Base-by-base conservation (phyloP, 2,797 vertebrate genomes). In the Tapera naevia region DNA sequence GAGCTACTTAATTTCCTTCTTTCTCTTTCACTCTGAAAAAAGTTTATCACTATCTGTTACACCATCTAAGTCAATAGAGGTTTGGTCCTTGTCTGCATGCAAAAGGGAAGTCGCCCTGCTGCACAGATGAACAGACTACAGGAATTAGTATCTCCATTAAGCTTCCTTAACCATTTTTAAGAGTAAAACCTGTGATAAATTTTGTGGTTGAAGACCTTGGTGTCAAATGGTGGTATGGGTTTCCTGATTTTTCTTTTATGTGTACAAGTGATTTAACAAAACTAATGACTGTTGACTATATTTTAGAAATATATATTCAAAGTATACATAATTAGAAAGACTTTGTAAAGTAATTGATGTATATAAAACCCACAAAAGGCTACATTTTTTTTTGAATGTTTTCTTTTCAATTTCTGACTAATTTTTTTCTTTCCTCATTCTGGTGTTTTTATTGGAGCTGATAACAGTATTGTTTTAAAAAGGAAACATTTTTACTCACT, bases 91-190 rank as follows among this genome's bases (percentile, higher is more conserved):
- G 64, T 82, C 87, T 80, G 28, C 48, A 41, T 73, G 70, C 8
- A 6, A 46, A 91, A 94, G 73, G 80, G 53, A 95, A 96, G 80
- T 58, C 60, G 41, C 61, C 24, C 30, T 74, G 60, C 45, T 21
- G 16, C 56, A 33, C 78, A 76, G 88, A 58, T 17, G 17, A 70
- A 15, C 3, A 23, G 35, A 45, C 24, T 45, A 15, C 32, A 27
- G 88, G n/a, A 91, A 48, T 48, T 45, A 14, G 2, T 86, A 39
- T 86, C 22, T 10, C 33, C 0, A 0, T 89, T 92, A 83, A 80
- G 54, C 69, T 90, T 87, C 66, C 66, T 92, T 94, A 83, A 80
- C 46, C 39, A 81, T 90, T 82, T 86, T 76, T 39, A 80, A 86
- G 64, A 78, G 50, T 88, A 65, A 79, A 85, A 54, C 28, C 57